phyloP scores from a whole-genome alignment of 2,113 vertebrate species.

The Gymnocephalus cernua region DNA sequence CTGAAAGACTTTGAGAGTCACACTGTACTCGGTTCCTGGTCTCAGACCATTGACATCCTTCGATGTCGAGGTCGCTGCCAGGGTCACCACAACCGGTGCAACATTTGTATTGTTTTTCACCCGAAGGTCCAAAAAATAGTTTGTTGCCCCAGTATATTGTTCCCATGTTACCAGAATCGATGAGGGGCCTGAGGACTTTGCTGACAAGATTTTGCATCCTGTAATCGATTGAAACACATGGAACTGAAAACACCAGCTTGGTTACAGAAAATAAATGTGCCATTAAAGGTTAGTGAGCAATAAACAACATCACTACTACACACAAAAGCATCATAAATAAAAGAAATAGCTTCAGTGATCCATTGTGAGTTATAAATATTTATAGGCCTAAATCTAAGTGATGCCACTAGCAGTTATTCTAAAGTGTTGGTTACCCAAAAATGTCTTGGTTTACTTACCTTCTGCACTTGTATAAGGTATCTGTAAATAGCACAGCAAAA shows the following conservation, averaged over 20 bases:
- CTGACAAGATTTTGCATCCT: conserved; percentile 75
- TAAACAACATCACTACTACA: not conserved
- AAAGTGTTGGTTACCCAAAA: not conserved
- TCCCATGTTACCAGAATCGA: conserved; percentile 79
- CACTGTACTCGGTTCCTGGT: conserved; percentile 76
- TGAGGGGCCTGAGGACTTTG: conserved; percentile 63
- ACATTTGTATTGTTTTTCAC: conserved; percentile 60
- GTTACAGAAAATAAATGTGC: not conserved
- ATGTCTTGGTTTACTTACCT: conserved; percentile 70
- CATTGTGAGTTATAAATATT: not conserved
- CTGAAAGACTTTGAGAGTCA: conserved; percentile 79
- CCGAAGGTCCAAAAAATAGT: conserved; percentile 81
- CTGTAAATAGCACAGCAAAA: conserved; percentile 65
- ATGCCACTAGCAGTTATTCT: not conserved
- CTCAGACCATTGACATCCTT: conserved; percentile 68
- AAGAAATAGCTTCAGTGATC: not conserved
- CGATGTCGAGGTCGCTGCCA: not conserved
- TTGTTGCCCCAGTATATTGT: conserved; percentile 46
- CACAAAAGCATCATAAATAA: not conserved
- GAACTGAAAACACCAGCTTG: not conserved
- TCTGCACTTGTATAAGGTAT: conserved; percentile 67
- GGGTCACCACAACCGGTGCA: conserved; percentile 71
- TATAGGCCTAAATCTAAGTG: not conserved
- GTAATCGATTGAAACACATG: conserved; percentile 28
- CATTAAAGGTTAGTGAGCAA: not conserved